phyloP scores from a whole-genome alignment of 2,113 vertebrate genomes.

The Carollia perspicillata region DNA sequence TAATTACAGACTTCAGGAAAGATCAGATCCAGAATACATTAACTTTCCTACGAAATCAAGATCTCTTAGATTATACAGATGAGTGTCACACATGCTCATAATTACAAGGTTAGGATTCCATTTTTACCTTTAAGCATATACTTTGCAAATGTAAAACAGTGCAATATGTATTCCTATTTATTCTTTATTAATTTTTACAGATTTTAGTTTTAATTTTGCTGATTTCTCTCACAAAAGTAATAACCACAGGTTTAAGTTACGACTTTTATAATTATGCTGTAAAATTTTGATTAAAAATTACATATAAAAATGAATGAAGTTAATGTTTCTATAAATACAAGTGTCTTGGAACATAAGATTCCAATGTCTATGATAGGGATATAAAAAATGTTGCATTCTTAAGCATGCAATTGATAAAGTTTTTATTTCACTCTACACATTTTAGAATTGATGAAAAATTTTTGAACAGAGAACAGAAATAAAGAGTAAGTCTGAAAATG shows the following conservation, averaged over 20 bases:
- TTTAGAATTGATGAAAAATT: background rate
- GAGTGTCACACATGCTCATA: background rate
- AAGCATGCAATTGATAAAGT: background rate
- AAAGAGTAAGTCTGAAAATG: background rate
- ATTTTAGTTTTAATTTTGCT: background rate
- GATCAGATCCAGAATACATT: conserved; percentile 36
- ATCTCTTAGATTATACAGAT: conserved; percentile 13
- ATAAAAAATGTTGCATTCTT: background rate
- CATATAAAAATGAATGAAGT: background rate
- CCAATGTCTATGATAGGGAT: background rate
- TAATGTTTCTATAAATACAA: background rate
- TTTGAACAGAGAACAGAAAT: background rate
- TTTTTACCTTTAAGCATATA: background rate
- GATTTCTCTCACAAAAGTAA: background rate
- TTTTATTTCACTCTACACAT: background rate
- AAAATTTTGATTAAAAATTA: background rate
- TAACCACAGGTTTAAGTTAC: background rate
- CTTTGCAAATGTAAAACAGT: background rate
- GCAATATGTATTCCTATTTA: background rate
- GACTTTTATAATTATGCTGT: background rate
- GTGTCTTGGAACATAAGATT: background rate
- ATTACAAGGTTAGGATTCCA: background rate
- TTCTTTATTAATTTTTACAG: background rate
- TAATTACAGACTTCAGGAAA: conserved; percentile 36
- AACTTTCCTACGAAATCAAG: conserved; percentile 43